Evolutionary conservation across 2,113 vertebrate species (phyloP).

Genomic region (Saimiri boliviensis): DNA sequence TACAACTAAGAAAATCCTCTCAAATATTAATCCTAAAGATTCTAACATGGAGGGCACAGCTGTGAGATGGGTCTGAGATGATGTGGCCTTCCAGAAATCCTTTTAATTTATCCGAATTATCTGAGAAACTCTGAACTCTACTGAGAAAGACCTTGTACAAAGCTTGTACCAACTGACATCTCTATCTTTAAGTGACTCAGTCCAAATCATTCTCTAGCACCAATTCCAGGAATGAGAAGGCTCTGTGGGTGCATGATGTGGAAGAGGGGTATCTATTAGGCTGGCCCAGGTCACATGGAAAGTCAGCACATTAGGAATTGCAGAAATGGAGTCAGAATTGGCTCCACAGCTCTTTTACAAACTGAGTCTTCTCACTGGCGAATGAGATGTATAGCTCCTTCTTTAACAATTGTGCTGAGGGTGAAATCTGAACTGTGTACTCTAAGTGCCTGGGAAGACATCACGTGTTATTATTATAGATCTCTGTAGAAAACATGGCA

Average conservation of each 20-base stretch:
- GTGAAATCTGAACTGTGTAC: neutral
- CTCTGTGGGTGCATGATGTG: fast-evolving
- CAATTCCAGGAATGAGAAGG: neutral
- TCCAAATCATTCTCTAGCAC: neutral
- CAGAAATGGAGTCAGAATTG: neutral
- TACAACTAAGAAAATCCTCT: neutral
- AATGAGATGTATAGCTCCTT: fast-evolving
- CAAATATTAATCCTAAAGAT: too few relatives aligned
- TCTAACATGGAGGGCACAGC: neutral
- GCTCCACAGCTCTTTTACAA: neutral
- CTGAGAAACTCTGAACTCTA: neutral
- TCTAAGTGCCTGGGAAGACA: fast-evolving
- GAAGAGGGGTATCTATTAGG: neutral
- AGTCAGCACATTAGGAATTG: neutral
- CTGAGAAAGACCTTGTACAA: neutral
- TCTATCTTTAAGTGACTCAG: neutral
- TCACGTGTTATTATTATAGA: fast-evolving
- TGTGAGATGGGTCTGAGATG: neutral
- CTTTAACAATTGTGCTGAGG: fast-evolving
- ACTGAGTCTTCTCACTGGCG: fast-evolving
- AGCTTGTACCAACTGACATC: too few relatives aligned
- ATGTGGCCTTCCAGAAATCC: neutral
- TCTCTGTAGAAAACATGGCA: fast-evolving
- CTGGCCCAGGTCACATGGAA: neutral
- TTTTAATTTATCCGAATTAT: neutral